These are phyloP conservation scores for Indicator indicator DNA, from an alignment of 2,113 vertebrate genomes.

Conservation along the genomic window DNA sequence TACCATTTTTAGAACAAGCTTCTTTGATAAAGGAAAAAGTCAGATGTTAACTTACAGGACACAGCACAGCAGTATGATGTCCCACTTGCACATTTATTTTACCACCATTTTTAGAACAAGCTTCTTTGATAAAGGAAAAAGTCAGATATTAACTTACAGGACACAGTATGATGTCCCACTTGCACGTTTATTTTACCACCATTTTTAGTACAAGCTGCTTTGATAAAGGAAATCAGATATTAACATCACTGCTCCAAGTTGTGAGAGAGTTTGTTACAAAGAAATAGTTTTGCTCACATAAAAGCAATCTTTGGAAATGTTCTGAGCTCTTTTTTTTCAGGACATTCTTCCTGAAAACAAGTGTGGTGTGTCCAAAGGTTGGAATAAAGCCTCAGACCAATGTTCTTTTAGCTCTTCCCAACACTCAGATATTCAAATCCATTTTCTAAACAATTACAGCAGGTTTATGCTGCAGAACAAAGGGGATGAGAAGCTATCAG, in stretches of 20 bases:
- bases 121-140: neutral
- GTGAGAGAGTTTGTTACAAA: neutral
- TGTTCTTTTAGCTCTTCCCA: neutral
- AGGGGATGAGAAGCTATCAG: neutral
- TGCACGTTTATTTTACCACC: neutral
- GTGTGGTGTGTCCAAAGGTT: neutral
- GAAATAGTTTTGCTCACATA: neutral
- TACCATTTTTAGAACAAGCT: neutral
- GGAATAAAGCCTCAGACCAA: neutral
- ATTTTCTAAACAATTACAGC: neutral
- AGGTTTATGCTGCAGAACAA: neutral
- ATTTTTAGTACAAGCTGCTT: neutral
- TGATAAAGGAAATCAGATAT: neutral
- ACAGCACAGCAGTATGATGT: too few relatives aligned
- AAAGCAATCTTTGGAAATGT: neutral
- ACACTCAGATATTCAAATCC: neutral
- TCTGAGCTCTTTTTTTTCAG: neutral
- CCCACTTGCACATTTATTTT: neutral
- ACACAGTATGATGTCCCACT: neutral
- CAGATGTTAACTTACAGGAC: too few relatives aligned
- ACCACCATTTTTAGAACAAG: neutral
- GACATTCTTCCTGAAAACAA: neutral
- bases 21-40: neutral
- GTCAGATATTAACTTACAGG: neutral
- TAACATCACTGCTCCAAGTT: neutral